A percentile compares a stretch with the other conserved stretches of the same genome.
Evolutionary conservation across 2,113 vertebrate species (phyloP).

Genomic region (Esox niger): DNA sequence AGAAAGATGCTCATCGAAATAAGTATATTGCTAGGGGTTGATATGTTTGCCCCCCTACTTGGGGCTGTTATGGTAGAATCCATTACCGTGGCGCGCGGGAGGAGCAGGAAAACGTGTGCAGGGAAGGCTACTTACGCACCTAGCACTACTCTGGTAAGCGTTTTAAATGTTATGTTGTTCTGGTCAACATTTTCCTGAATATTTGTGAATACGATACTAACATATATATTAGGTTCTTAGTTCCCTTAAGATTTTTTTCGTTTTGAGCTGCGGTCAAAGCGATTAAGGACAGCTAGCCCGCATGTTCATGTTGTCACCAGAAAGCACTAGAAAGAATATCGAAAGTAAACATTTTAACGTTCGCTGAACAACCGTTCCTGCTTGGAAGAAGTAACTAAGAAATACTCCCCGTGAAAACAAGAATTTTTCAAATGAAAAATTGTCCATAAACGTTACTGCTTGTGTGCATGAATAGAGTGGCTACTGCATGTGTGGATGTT

Average conservation of each 20-base stretch:
- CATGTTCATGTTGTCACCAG: slow-evolving; percentile 1
- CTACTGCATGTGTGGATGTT: background rate
- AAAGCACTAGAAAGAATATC: background rate
- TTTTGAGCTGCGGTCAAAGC: background rate
- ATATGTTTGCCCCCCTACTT: background rate
- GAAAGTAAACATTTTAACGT: background rate
- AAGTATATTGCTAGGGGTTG: no score
- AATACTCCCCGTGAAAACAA: no score
- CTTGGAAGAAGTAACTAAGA: no score
- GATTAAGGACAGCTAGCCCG: background rate
- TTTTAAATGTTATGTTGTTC: background rate
- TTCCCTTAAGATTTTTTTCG: background rate
- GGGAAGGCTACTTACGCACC: no score
- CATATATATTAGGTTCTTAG: background rate
- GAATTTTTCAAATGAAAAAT: background rate
- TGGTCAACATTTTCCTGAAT: background rate
- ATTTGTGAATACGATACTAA: background rate
- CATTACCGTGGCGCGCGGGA: slow-evolving; percentile 60
- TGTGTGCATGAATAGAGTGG: background rate
- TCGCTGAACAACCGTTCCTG: no score
- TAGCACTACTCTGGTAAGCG: slow-evolving; percentile 9
- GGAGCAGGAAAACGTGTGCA: slow-evolving; percentile 58
- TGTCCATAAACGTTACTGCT: background rate
- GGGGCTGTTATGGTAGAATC: slow-evolving; percentile 45
- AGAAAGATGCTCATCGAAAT: no score